Percentiles rank a stretch among this genome's conserved stretches.
Conservation (phyloP, 2,888 invertebrate genomes). For the Acanthopleura granulata region DNA sequence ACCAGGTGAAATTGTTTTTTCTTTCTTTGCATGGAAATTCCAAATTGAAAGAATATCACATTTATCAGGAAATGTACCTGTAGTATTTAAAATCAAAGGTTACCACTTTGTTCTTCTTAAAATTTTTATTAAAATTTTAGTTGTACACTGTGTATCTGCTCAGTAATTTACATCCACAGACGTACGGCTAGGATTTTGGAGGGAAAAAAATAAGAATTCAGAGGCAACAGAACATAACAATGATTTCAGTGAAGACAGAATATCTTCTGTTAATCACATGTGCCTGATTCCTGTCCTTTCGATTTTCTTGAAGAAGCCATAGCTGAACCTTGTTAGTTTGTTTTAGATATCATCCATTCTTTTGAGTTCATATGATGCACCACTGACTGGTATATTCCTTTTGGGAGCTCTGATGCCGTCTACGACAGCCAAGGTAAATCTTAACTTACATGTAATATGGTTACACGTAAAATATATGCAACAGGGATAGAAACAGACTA, state of each 20-base stretch:
- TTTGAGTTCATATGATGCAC: constrained; percentile 15
- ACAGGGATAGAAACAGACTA: too few species aligned
- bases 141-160: too few species aligned
- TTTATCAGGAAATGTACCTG: too few species aligned
- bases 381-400: constrained; percentile 12
- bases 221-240: not conserved
- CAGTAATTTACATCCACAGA: too few species aligned
- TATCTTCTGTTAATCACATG: too few species aligned
- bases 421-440: not conserved
- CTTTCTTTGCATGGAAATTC: not conserved
- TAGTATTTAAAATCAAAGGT: too few species aligned
- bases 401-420: constrained; percentile 12
- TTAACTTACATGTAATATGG: too few species aligned
- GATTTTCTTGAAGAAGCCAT: not conserved
- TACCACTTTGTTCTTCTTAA: not conserved
- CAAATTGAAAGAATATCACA: too few species aligned
- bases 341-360: not conserved
- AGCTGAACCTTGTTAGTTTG: not conserved
- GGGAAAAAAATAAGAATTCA: not conserved
- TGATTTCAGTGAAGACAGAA: too few species aligned
- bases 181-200: too few species aligned
- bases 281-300: too few species aligned
- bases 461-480: too few species aligned
- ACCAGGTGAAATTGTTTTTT: not conserved
- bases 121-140: not conserved